Evolutionary conservation across 2,797 vertebrate genomes (phyloP).

Genomic region (Leucoraja ocellata): DNA sequence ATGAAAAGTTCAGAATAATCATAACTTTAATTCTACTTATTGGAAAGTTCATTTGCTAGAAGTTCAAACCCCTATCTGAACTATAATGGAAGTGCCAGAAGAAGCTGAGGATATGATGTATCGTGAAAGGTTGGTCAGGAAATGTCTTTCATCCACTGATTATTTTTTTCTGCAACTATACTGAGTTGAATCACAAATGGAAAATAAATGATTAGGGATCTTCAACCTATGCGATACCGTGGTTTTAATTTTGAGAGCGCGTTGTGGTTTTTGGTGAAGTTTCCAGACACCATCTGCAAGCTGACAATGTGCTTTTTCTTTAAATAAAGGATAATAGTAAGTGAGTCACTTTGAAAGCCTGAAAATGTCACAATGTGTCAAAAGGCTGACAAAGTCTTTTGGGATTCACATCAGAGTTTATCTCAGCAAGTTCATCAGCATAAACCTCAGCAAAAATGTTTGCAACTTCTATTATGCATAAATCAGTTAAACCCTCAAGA

Average conservation of each 20-base stretch:
- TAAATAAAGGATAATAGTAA: not conserved
- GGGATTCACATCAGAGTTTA: slow-evolving; percentile 19
- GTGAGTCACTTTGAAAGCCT: slow-evolving; percentile 24
- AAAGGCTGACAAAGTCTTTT: not conserved
- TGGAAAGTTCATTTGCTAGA: not conserved
- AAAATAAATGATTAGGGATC: not conserved
- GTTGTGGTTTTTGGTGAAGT: not conserved
- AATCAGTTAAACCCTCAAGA: not conserved
- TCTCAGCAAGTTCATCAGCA: not conserved
- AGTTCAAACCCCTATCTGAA: not conserved
- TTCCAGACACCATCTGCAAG: not conserved
- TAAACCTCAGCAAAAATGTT: too few species aligned
- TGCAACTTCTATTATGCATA: not conserved
- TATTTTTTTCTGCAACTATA: not conserved
- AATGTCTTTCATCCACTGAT: not conserved
- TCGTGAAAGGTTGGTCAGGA: not conserved
- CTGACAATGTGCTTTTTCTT: not conserved
- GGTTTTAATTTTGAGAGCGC: not conserved
- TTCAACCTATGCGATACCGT: not conserved
- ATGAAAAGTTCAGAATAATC: not conserved
- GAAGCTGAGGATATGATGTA: not conserved
- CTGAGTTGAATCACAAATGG: not conserved
- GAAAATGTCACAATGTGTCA: not conserved
- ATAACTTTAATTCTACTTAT: not conserved
- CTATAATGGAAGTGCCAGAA: not conserved